Percentiles rank a stretch among this genome's conserved stretches.
Conservation (phyloP, 2,797 vertebrate genomes). For the Setipinna tenuifilis region DNA sequence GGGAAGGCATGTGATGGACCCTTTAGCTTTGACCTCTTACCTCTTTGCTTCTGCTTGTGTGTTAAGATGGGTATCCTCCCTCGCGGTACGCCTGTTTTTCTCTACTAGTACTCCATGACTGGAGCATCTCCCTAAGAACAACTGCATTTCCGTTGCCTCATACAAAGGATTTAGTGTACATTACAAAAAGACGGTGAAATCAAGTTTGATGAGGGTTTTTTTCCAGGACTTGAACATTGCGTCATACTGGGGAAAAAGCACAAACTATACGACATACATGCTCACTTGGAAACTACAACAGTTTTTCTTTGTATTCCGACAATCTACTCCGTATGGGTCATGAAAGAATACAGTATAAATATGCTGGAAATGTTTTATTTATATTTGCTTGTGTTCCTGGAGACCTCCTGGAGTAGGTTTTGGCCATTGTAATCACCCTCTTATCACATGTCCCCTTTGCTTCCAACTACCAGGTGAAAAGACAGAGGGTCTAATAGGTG, state of each 20-base stretch:
- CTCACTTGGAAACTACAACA: too few relatives aligned
- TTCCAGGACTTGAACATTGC: too few relatives aligned
- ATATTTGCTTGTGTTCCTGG: not conserved
- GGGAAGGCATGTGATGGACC: not conserved
- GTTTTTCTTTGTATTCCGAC: too few relatives aligned
- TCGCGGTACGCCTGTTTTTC: too few relatives aligned
- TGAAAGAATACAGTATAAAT: not conserved
- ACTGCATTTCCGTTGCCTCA: not conserved
- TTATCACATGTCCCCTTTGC: not conserved
- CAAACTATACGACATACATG: too few relatives aligned
- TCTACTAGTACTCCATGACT: too few relatives aligned
- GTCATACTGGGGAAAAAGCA: too few relatives aligned
- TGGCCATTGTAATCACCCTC: not conserved
- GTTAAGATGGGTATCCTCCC: not conserved
- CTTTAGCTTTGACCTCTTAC: not conserved
- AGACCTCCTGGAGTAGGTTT: not conserved
- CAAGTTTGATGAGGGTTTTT: too few relatives aligned
- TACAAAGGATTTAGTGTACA: too few relatives aligned
- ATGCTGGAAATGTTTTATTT: not conserved
- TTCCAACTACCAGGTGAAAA: constrained; percentile 85
- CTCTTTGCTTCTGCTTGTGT: not conserved
- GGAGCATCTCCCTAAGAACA: not conserved
- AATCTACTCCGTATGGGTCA: too few relatives aligned
- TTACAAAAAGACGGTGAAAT: too few relatives aligned
- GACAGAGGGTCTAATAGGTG: constrained; percentile 90